Evolutionary conservation across 2,113 vertebrate species (phyloP).

Genomic region (Xyliphius kryptos): DNA sequence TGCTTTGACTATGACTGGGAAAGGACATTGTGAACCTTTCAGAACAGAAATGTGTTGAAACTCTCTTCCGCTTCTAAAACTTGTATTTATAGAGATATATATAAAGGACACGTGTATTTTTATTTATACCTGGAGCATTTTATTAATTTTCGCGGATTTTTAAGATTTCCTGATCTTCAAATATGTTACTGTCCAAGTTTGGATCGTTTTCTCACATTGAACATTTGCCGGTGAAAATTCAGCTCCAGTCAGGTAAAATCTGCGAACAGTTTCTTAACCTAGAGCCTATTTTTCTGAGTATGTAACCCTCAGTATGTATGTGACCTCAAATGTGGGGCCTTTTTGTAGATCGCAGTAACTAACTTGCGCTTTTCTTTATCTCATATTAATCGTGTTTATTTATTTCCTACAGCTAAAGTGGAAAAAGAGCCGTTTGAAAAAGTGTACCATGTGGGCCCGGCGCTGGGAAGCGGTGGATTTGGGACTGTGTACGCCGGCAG

Average conservation of each 20-base stretch:
- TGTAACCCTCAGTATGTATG: too few species aligned
- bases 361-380: not conserved
- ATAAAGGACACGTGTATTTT: too few species aligned
- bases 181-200: conserved; percentile 96
- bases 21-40: too few species aligned
- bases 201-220: conserved; percentile 95
- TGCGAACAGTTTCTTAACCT: too few species aligned
- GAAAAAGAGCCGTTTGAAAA: conserved; percentile 92
- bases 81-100: too few species aligned
- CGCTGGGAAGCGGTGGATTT: conserved; percentile 90
- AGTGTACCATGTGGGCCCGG: conserved; percentile 88
- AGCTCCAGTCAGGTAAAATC: conserved; percentile 88
- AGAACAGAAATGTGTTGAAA: too few species aligned
- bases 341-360: conserved; percentile 26
- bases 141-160: too few species aligned
- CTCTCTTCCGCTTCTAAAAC: too few species aligned
- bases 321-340: conserved; percentile 33
- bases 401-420: conserved; percentile 68
- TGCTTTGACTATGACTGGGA: too few species aligned
- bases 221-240: conserved; percentile 90
- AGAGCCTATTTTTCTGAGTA: too few species aligned
- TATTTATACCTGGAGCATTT: too few species aligned
- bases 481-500: conserved; percentile 89
- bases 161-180: conserved; percentile 40
- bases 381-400: not conserved